A percentile compares a stretch with the other conserved stretches of the same genome.
phyloP scores from a whole-genome alignment of 2,113 vertebrate genomes.

The Oncorhynchus nerka region DNA sequence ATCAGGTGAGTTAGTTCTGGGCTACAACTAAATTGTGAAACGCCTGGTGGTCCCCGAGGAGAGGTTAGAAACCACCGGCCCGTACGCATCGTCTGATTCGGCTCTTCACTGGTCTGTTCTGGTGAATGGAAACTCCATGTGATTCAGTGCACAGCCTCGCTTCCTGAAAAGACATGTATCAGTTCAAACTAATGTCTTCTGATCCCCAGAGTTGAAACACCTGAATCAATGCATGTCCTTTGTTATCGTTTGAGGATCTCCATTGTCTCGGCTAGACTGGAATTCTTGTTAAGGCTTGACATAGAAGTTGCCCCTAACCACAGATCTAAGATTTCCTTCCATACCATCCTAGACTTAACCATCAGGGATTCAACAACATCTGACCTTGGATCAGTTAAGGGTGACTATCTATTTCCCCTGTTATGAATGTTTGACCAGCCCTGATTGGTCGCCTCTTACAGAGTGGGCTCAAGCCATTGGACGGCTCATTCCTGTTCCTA shows the following conservation, averaged over 20 bases:
- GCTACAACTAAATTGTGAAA: too few species aligned
- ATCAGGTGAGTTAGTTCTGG: too few species aligned
- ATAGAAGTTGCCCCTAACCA: not conserved
- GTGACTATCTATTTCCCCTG: not conserved
- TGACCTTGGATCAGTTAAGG: too few species aligned
- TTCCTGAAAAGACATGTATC: conserved; percentile 27
- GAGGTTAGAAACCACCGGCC: too few species aligned
- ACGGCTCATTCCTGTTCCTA: not conserved
- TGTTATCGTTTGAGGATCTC: conserved; percentile 15
- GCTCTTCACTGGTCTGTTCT: not conserved
- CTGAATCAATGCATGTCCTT: conserved; percentile 29
- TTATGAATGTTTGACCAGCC: not conserved
- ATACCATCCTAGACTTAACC: not conserved
- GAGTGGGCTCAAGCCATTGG: not conserved
- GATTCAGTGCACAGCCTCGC: not conserved
- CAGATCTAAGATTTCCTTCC: not conserved
- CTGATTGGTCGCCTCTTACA: conserved; percentile 24
- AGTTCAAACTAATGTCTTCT: conserved; percentile 39
- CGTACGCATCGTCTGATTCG: not conserved
- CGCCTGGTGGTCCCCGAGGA: too few species aligned
- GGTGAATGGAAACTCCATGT: not conserved
- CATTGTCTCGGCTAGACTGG: conserved; percentile 3
- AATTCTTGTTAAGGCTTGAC: too few species aligned
- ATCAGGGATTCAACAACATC: too few species aligned
- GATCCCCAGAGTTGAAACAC: conserved; percentile 41